These are phyloP conservation scores for Equus quagga DNA, from an alignment of 2,113 vertebrate genomes.

Conservation along the genomic window DNA sequence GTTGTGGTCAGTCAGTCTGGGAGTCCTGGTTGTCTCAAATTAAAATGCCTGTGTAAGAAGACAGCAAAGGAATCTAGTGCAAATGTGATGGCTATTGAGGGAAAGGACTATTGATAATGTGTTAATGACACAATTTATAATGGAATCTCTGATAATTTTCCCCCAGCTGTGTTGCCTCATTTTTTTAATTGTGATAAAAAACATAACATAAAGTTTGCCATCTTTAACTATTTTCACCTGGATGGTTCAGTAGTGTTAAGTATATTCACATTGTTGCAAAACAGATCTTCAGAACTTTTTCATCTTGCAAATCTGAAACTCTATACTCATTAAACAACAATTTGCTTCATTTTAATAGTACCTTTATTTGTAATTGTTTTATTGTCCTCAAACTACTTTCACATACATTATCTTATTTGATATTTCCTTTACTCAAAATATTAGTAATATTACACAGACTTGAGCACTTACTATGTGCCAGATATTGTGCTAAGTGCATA, in stretches of 20 bases:
- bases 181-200: background rate
- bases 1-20: background rate
- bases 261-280: background rate
- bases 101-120: background rate
- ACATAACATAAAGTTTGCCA: background rate
- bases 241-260: background rate
- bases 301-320: conserved; percentile 18
- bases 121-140: background rate
- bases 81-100: background rate
- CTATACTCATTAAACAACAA: background rate
- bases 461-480: background rate
- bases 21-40: background rate
- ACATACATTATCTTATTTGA: background rate
- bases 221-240: background rate
- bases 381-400: background rate
- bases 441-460: background rate
- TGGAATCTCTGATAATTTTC: background rate
- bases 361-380: background rate
- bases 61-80: background rate
- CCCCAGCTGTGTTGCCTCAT: background rate
- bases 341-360: background rate
- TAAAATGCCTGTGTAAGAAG: background rate
- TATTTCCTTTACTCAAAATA: background rate
- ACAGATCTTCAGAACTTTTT: background rate
- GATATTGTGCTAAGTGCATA: background rate